Conservation (phyloP, 2,888 invertebrate species). For the Aleiodes testaceus region DNA sequence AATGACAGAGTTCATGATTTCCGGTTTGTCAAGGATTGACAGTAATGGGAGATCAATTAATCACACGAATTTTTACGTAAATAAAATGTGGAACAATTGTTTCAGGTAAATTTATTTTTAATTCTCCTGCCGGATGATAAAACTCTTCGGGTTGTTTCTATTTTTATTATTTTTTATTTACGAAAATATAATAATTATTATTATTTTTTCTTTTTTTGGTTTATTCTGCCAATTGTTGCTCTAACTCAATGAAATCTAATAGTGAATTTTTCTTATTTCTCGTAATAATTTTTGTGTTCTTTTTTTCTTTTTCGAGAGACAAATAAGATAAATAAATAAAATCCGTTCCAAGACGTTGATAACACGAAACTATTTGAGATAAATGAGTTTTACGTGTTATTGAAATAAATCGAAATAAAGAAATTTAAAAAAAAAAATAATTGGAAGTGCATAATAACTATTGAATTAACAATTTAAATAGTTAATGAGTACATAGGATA, state of each 20-base stretch:
- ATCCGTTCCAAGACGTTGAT: slow-evolving; percentile 44
- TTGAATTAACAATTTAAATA: slow-evolving; percentile 36
- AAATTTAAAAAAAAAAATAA: too few relatives aligned
- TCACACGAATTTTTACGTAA: too few relatives aligned
- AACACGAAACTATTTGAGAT: slow-evolving; percentile 11
- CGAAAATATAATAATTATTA: background rate
- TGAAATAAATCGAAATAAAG: slow-evolving; percentile 28
- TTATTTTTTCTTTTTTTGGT: background rate
- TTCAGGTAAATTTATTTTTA: slow-evolving; percentile 13
- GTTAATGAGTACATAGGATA: slow-evolving; percentile 35
- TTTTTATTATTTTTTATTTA: slow-evolving; percentile 38
- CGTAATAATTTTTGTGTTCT: background rate
- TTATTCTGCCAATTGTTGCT: slow-evolving; percentile 25
- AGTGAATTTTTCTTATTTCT: background rate
- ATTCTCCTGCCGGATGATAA: slow-evolving; percentile 1
- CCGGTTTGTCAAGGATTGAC: background rate
- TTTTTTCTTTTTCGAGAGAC: slow-evolving; percentile 11
- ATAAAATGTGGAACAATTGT: slow-evolving; percentile 14
- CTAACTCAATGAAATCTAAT: slow-evolving; percentile 24
- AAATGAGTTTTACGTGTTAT: slow-evolving; percentile 23
- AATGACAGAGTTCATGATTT: slow-evolving; percentile 1
- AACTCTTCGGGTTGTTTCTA: slow-evolving; percentile 40
- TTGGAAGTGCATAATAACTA: slow-evolving; percentile 39
- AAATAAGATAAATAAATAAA: slow-evolving; percentile 6
- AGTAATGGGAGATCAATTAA: too few relatives aligned